A percentile compares a stretch with the other conserved stretches of the same genome.
Evolutionary conservation across 1,140 invertebrate species (phyloP).

Genomic region (Sminthurides bifidus): DNA sequence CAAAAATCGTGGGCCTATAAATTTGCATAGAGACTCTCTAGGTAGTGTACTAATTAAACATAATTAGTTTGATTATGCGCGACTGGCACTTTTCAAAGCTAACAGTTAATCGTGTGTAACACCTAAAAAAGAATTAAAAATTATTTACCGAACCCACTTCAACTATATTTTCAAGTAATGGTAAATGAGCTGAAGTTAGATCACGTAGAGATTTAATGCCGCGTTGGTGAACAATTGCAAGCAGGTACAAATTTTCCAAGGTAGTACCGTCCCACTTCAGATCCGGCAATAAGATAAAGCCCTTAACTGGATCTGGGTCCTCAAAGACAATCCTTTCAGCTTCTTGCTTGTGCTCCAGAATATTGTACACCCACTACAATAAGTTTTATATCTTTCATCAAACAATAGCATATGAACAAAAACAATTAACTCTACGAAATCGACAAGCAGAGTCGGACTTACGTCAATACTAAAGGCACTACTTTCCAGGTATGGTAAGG

Average conservation of each 20-base stretch:
- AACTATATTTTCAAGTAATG: slow-evolving; percentile 68
- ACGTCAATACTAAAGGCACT: slow-evolving; percentile 65
- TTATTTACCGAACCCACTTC: slow-evolving; percentile 52
- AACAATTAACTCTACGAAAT: not conserved
- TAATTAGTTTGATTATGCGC: too few species aligned
- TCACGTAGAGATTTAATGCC: slow-evolving; percentile 73
- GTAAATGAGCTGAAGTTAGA: slow-evolving; percentile 61
- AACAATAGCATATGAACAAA: not conserved
- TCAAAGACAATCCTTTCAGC: slow-evolving; percentile 73
- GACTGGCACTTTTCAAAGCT: too few species aligned
- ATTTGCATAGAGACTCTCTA: too few species aligned
- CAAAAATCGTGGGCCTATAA: too few species aligned
- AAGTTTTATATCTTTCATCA: slow-evolving; percentile 14
- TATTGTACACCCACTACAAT: slow-evolving; percentile 91
- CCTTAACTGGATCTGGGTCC: slow-evolving; percentile 61
- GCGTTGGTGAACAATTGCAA: slow-evolving; percentile 62
- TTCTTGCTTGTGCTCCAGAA: slow-evolving; percentile 81
- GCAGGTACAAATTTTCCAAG: slow-evolving; percentile 62
- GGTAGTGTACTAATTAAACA: too few species aligned
- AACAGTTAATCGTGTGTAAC: too few species aligned
- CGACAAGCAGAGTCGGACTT: slow-evolving; percentile 29
- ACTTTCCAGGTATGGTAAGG: slow-evolving; percentile 58
- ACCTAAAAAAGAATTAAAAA: slow-evolving; percentile 1
- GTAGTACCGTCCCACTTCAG: slow-evolving; percentile 83
- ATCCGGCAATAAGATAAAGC: slow-evolving; percentile 83